phyloP scores from a whole-genome alignment of 1,140 invertebrate species.

The Pygmarrhopalites habei region DNA sequence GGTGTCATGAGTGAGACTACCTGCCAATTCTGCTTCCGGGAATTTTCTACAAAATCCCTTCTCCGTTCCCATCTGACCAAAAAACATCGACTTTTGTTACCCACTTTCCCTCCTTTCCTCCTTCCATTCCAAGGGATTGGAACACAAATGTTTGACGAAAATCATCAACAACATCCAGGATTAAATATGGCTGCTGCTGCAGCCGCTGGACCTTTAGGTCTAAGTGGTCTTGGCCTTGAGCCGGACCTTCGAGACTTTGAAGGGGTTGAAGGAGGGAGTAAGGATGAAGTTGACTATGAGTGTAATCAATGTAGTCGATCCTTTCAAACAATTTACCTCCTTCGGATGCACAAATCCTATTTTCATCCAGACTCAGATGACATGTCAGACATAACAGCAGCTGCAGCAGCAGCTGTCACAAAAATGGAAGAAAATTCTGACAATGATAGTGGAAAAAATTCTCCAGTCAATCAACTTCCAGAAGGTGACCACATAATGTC shows the following conservation, averaged over 20 bases:
- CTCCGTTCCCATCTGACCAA: conserved; percentile 27
- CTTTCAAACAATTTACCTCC: conserved; percentile 51
- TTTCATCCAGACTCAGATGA: conserved; percentile 41
- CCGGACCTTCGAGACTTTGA: not conserved
- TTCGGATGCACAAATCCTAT: conserved; percentile 51
- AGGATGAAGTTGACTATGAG: conserved; percentile 43
- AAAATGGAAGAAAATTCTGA: conserved; percentile 12
- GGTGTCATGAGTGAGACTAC: conserved; percentile 21
- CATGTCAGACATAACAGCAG: conserved; percentile 12
- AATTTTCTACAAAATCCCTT: conserved; percentile 21
- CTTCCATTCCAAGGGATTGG: conserved; percentile 21
- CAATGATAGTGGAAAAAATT: conserved; percentile 2
- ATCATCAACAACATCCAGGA: not conserved
- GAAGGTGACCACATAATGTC: too few relatives aligned
- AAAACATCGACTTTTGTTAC: conserved; percentile 30
- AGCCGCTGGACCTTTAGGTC: conserved; percentile 2
- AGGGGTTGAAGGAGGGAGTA: not conserved
- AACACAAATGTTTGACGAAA: conserved; percentile 3
- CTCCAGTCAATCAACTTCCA: not conserved
- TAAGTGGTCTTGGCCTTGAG: not conserved
- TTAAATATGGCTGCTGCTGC: not conserved
- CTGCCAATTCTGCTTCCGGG: conserved; percentile 32
- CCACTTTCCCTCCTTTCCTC: conserved; percentile 29
- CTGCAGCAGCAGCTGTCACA: not conserved
- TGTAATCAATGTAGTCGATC: conserved; percentile 52